Evolutionary conservation across 2,888 invertebrate genomes (phyloP), one percentile per base, ranked within the genome.

Genomic region (Sphaeridia pumilis): DNA sequence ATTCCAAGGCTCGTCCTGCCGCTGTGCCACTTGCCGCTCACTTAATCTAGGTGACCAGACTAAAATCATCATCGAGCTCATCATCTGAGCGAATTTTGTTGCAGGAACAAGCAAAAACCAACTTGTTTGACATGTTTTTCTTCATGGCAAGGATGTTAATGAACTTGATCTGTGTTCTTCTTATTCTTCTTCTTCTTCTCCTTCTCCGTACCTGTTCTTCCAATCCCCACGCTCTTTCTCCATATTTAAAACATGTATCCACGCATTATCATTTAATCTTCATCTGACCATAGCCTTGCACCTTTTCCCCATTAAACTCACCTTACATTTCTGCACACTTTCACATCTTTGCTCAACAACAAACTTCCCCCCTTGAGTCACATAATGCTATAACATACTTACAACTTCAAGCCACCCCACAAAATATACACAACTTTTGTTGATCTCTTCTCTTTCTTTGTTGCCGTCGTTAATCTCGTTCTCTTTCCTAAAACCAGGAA

Each of bases 111-210:
- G n/a, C 28, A 45, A 26, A 36, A 47, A 14, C 28, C 42, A 58
- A 58, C 51, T 55, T 52, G 56, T 52, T 31, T 36, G 56, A 56
- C 58, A 53, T 58, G 58, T 58, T 58, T 50, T n/a, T n/a, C 49
- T 49, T 45, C 17, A 26, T 38, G 35, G 17, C 50, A 52, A 55
- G 44, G 54, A 56, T 52, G 58, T 56, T 56, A 58, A 52, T 58
- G 58, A 58, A 56, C 58, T 56, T 56, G 43, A 49, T 17, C 10
- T 38, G n/a, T 17, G 20, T 38, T 38, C 38, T 38, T 12, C 38
- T 17, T 38, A 14, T 17, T 38, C 38, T 38, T 38, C 38, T 17
- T 38, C 38, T 20, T 5, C 38, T 12, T 7, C 38, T 14, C 17
- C 38, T 38, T 38, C 20, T 17, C 12, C 17, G 20, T 38, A 14